Conservation (phyloP, 2,113 vertebrate genomes). For the Mastomys coucha region DNA sequence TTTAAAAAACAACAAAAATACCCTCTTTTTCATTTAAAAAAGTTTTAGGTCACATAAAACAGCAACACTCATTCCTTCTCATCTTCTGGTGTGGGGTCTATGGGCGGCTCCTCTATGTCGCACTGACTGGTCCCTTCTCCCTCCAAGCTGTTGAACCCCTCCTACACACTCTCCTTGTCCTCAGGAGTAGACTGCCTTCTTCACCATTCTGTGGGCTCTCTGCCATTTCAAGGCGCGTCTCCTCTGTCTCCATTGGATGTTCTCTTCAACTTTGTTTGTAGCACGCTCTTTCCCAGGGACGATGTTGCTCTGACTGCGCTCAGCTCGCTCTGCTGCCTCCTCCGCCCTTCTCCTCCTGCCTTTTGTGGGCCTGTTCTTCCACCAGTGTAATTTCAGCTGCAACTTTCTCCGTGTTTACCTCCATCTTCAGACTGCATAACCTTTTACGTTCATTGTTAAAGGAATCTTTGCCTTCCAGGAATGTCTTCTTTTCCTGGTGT, state of each 20-base stretch:
- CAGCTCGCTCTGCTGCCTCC: constrained; percentile 94
- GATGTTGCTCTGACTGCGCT: constrained; percentile 86
- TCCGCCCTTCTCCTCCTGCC: constrained; percentile 95
- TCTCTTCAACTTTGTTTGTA: constrained; percentile 86
- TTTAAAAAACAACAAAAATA: neutral
- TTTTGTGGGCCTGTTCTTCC: constrained; percentile 94
- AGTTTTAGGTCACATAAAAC: neutral
- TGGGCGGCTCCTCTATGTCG: neutral
- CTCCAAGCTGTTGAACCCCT: neutral
- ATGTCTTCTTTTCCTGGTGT: too few species aligned
- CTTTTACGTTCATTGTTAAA: too few species aligned
- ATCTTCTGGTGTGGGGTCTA: neutral
- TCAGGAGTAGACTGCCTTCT: neutral
- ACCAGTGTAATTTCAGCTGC: constrained; percentile 97
- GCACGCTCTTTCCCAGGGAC: constrained; percentile 89
- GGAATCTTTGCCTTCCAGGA: too few species aligned
- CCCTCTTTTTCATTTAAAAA: neutral
- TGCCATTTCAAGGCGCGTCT: neutral
- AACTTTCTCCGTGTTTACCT: constrained; percentile 99
- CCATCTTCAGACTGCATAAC: constrained; percentile 96
- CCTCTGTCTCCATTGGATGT: constrained; percentile 91
- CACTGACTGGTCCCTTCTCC: neutral
- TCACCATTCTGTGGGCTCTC: neutral
- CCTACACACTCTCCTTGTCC: neutral
- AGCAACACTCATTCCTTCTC: neutral